Evolutionary conservation across 2,797 vertebrate species (phyloP).

Genomic region (Lophius americanus): DNA sequence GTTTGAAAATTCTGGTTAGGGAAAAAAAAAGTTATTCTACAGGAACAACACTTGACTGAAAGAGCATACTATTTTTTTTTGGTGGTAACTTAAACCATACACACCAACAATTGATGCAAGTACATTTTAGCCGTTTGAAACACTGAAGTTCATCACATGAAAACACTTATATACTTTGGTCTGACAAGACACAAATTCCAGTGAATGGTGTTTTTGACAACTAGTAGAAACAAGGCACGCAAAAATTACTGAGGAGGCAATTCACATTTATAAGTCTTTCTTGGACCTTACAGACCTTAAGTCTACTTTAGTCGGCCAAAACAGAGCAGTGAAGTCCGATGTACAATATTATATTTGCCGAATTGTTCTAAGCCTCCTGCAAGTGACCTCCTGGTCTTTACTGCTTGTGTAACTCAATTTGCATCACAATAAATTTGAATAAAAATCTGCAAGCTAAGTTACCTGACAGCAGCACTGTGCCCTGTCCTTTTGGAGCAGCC

Average conservation of each 20-base stretch:
- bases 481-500: constrained; percentile 89
- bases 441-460: constrained; percentile 22
- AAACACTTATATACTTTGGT: not conserved
- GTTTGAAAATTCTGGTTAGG: no score
- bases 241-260: no score
- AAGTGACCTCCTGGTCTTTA: no score
- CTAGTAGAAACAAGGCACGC: not conserved
- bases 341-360: not conserved
- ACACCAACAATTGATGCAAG: not conserved
- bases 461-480: constrained; percentile 93
- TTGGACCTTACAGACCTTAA: not conserved
- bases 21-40: no score
- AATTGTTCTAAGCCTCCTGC: not conserved
- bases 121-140: not conserved
- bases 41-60: no score
- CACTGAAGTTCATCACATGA: not conserved
- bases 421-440: not conserved
- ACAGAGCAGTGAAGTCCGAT: not conserved
- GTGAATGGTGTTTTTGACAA: not conserved
- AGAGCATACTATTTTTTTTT: no score
- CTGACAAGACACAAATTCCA: not conserved
- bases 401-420: not conserved
- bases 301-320: not conserved
- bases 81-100: no score
- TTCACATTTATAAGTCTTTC: not conserved